A percentile compares a stretch with the other conserved stretches of the same genome.
These are phyloP conservation scores for Taxidea taxus DNA, from an alignment of 2,113 vertebrate genomes.

Conservation along the genomic window DNA sequence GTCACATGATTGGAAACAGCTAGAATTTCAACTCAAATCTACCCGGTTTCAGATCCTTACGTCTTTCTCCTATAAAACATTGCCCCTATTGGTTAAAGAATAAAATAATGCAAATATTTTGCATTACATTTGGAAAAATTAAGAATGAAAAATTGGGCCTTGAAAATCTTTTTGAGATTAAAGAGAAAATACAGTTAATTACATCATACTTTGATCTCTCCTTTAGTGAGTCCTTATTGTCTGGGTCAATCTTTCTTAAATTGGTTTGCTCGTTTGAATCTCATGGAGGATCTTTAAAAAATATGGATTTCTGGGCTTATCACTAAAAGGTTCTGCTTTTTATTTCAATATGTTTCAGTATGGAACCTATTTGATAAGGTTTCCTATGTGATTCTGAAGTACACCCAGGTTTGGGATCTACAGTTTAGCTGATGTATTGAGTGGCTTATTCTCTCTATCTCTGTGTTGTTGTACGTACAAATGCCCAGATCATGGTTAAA, in stretches of 20 bases:
- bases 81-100: background rate
- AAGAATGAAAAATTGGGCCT: background rate
- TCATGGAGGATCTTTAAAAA: background rate
- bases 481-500: background rate
- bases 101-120: background rate
- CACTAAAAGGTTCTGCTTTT: background rate
- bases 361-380: background rate
- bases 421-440: background rate
- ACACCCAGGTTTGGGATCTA: background rate
- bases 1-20: background rate
- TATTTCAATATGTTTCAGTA: background rate
- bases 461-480: background rate
- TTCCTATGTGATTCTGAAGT: background rate
- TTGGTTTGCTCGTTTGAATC: background rate
- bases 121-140: background rate
- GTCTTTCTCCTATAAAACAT: background rate
- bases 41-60: background rate
- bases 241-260: background rate
- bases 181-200: background rate
- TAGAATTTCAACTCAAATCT: background rate
- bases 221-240: background rate
- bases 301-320: background rate
- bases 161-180: background rate
- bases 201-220: background rate
- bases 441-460: background rate